A percentile compares a stretch with the other conserved stretches of the same genome.
Evolutionary conservation across 2,113 vertebrate genomes (phyloP).

Genomic region (Nerophis ophidion): DNA sequence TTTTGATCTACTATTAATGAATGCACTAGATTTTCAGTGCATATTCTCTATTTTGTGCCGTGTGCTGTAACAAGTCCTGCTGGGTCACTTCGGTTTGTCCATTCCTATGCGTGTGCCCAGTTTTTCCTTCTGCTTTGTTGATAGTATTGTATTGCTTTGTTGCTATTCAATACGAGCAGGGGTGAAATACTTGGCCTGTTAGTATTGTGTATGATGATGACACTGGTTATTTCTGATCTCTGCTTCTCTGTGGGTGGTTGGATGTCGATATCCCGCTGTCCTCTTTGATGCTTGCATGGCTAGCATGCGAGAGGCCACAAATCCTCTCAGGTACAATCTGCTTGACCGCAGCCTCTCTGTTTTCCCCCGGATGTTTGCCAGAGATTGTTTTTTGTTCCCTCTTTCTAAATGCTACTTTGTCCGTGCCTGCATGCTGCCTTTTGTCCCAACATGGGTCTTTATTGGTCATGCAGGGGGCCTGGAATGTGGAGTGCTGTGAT

Average conservation of each 20-base stretch:
- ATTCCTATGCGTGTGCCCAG: too few species aligned
- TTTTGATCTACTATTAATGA: too few species aligned
- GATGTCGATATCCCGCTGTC: conserved; percentile 49
- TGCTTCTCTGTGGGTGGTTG: conserved; percentile 33
- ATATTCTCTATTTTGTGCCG: neutral
- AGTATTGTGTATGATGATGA: neutral
- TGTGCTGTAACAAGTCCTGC: neutral
- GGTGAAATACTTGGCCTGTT: conserved; percentile 6
- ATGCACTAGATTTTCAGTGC: neutral
- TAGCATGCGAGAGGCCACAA: conserved; percentile 69
- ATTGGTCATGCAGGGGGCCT: conserved; percentile 7
- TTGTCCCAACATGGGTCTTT: conserved; percentile 13
- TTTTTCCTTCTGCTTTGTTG: too few species aligned
- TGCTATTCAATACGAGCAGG: neutral
- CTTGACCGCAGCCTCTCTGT: conserved; percentile 11
- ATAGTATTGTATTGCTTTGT: conserved; percentile 1
- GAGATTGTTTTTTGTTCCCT: conserved; percentile 70
- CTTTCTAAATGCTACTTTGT: conserved; percentile 19
- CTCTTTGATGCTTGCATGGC: conserved; percentile 45
- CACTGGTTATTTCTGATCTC: conserved; percentile 18
- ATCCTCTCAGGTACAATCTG: conserved; percentile 55
- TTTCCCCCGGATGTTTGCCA: conserved; percentile 59
- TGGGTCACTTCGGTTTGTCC: neutral
- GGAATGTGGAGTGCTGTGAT: conserved; percentile 4
- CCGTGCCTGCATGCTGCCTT: conserved; percentile 16